Evolutionary conservation across 2,113 vertebrate species (phyloP).

Genomic region (Aspiorhynchus laticeps): DNA sequence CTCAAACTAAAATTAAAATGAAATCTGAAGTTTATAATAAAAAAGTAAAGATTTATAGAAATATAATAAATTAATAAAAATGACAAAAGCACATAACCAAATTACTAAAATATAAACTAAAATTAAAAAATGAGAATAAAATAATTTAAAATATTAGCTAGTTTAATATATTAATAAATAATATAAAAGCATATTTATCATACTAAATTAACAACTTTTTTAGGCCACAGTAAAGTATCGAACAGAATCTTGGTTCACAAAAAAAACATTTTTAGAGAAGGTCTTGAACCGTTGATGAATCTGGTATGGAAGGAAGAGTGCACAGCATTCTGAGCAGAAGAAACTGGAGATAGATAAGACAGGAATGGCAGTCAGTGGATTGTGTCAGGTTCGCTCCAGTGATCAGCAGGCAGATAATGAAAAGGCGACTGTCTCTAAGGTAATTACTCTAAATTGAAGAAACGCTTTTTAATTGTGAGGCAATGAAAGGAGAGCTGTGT

Average conservation of each 20-base stretch:
- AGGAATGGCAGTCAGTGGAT: constrained; percentile 64
- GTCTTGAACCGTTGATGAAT: not conserved
- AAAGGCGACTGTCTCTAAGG: constrained; percentile 66
- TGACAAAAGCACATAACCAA: too few species aligned
- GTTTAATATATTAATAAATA: not conserved
- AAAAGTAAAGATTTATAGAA: too few species aligned
- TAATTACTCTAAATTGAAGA: constrained; percentile 72
- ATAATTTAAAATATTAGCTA: too few species aligned
- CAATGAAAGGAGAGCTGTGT: constrained; percentile 73
- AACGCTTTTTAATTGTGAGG: constrained; percentile 68
- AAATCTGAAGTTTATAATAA: too few species aligned
- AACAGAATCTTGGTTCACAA: not conserved
- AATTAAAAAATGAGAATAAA: too few species aligned
- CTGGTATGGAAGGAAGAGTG: not conserved
- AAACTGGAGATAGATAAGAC: constrained; percentile 26
- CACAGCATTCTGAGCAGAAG: not conserved
- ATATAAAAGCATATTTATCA: not conserved
- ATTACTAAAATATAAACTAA: too few species aligned
- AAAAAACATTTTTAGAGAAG: not conserved
- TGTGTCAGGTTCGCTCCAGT: constrained; percentile 46
- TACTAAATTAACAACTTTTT: not conserved
- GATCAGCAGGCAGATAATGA: constrained; percentile 65
- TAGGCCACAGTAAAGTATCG: not conserved
- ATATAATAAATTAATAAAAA: too few species aligned
- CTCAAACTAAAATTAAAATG: too few species aligned